These are phyloP conservation scores for Lasioglossum vierecki DNA, from an alignment of 2,888 invertebrate species.

Conservation along the genomic window DNA sequence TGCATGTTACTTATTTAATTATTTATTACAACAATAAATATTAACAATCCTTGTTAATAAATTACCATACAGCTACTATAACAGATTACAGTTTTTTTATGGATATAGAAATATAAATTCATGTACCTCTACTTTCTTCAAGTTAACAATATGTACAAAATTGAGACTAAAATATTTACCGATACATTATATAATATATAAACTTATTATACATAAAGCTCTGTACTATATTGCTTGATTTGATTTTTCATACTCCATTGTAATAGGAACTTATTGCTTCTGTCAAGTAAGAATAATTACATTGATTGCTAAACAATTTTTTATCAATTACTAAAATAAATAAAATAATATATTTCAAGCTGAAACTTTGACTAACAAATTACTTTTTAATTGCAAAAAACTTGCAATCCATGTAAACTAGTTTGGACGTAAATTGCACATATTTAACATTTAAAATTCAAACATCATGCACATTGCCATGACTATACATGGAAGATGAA, in stretches of 20 bases:
- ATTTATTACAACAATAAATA: constrained; percentile 35
- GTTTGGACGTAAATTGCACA: constrained; percentile 54
- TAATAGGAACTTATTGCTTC: background rate
- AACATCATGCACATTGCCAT: constrained; percentile 82
- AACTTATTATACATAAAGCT: background rate
- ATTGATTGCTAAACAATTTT: background rate
- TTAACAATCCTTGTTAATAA: constrained; percentile 17
- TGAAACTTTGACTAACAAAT: background rate
- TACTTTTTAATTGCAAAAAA: background rate
- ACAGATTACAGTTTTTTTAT: background rate
- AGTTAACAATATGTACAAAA: constrained; percentile 24
- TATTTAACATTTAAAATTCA: constrained; percentile 35
- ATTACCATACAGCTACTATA: constrained; percentile 6
- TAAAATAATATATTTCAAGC: background rate
- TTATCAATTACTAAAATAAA: background rate
- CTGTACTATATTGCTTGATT: background rate
- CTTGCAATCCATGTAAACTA: constrained; percentile 15
- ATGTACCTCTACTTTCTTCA: constrained; percentile 6
- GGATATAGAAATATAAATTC: constrained; percentile 11
- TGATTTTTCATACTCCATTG: background rate
- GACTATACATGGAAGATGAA: constrained; percentile 79
- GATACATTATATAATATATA: background rate
- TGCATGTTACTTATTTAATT: constrained; percentile 32
- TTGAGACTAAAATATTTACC: constrained; percentile 9
- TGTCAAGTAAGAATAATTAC: background rate